Conservation (phyloP, 2,113 vertebrate genomes). For the Romanogobio albipinnatus region DNA sequence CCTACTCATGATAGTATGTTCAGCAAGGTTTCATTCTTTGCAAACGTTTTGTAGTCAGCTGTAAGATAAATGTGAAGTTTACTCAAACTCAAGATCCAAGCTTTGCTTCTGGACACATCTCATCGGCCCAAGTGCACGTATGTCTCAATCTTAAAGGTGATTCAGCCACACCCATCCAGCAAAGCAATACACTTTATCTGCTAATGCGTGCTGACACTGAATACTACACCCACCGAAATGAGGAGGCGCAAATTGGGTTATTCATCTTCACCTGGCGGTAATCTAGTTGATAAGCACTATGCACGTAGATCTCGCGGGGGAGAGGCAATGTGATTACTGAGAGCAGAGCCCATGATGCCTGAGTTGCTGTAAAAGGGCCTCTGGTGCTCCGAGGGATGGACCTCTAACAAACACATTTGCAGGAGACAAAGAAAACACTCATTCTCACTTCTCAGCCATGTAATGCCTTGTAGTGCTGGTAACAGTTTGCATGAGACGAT, state of each 20-base stretch:
- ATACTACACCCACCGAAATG: constrained; percentile 78
- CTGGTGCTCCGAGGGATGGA: constrained; percentile 31
- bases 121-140: constrained; percentile 22
- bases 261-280: constrained; percentile 80
- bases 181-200: constrained; percentile 67
- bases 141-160: constrained; percentile 28
- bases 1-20: background rate
- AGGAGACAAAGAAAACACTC: constrained; percentile 36
- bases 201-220: constrained; percentile 78
- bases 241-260: constrained; percentile 82
- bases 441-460: constrained; percentile 71
- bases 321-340: constrained; percentile 78
- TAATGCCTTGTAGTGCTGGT: constrained; percentile 56
- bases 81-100: background rate
- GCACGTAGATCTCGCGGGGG: constrained; percentile 80
- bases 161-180: constrained; percentile 49
- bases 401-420: constrained; percentile 41
- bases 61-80: background rate
- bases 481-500: constrained; percentile 42
- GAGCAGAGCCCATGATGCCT: constrained; percentile 66
- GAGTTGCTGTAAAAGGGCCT: constrained; percentile 37
- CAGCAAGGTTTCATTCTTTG: background rate
- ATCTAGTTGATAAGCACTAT: constrained; percentile 83
- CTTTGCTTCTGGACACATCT: background rate
- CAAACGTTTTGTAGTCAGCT: background rate